phyloP scores from a whole-genome alignment of 2,113 vertebrate genomes.

The Saccopteryx leptura region DNA sequence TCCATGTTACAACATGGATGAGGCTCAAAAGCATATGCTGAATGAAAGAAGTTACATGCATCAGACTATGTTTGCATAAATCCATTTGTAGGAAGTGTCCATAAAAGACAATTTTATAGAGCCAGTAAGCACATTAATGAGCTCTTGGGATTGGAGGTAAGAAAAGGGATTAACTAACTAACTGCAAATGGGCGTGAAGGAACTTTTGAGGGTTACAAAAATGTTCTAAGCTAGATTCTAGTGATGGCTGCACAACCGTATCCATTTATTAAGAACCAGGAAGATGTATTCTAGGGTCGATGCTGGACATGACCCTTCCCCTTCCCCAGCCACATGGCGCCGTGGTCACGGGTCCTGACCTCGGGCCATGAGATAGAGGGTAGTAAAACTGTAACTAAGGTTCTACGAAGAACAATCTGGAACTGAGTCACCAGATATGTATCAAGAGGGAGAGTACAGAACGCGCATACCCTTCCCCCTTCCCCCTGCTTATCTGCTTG shows the following conservation, averaged over 20 bases:
- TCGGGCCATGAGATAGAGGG: too few relatives aligned
- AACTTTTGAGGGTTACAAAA: background rate
- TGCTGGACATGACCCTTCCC: too few relatives aligned
- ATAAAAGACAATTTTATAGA: slow-evolving; percentile 22
- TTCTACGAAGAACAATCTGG: too few relatives aligned
- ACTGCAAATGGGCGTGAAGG: background rate
- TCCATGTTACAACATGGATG: background rate
- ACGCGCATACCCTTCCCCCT: too few relatives aligned
- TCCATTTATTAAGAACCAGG: background rate
- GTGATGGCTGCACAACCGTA: background rate
- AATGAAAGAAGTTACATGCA: background rate
- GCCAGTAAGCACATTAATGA: background rate
- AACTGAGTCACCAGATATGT: too few relatives aligned
- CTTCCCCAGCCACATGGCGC: too few relatives aligned
- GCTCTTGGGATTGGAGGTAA: background rate
- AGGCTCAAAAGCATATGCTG: background rate
- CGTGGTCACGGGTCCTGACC: too few relatives aligned
- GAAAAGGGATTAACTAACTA: background rate
- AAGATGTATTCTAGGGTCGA: background rate
- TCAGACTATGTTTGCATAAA: background rate
- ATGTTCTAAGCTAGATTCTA: background rate
- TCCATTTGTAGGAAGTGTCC: background rate
- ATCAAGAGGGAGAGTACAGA: too few relatives aligned
- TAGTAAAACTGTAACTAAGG: too few relatives aligned
- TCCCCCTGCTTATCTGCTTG: too few relatives aligned